These are phyloP conservation scores for Esox masquinongy DNA, from an alignment of 2,797 vertebrate genomes.

Conservation along the genomic window DNA sequence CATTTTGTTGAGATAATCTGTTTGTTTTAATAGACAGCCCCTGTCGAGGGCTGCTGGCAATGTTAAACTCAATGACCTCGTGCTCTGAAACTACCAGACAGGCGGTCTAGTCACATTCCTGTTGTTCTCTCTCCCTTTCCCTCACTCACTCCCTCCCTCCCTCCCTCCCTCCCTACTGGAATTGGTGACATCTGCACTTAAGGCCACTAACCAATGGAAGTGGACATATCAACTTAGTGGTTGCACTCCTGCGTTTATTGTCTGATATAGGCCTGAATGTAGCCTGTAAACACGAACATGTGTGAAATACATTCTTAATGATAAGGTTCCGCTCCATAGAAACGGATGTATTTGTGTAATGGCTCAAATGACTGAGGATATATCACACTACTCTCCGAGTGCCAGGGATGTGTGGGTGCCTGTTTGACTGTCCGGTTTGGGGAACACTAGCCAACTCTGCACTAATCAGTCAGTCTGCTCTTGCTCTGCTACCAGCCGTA, in stretches of 20 bases:
- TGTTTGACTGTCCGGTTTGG: conserved; percentile 15
- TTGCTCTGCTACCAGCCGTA: background rate
- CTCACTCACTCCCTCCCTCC: too few relatives aligned
- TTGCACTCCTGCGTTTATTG: background rate
- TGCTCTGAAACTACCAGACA: background rate
- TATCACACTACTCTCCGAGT: background rate
- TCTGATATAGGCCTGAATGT: background rate
- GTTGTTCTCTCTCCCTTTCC: background rate
- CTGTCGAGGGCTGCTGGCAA: background rate
- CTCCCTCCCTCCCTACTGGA: background rate
- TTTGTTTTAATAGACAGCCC: conserved; percentile 4
- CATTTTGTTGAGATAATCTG: conserved; percentile 7
- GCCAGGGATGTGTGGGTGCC: background rate
- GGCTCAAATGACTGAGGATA: background rate
- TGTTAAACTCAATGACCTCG: background rate
- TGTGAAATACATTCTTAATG: background rate
- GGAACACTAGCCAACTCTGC: conserved; percentile 6
- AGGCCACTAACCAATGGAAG: background rate
- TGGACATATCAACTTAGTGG: background rate
- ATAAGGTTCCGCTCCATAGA: background rate
- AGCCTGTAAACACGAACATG: background rate
- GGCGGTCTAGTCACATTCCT: background rate
- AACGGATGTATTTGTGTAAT: background rate
- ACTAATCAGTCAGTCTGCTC: background rate
- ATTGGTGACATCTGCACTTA: background rate